Percentiles rank a stretch among this genome's conserved stretches.
Evolutionary conservation across 2,888 invertebrate genomes (phyloP).

Genomic region (Cantharis flavilabris): DNA sequence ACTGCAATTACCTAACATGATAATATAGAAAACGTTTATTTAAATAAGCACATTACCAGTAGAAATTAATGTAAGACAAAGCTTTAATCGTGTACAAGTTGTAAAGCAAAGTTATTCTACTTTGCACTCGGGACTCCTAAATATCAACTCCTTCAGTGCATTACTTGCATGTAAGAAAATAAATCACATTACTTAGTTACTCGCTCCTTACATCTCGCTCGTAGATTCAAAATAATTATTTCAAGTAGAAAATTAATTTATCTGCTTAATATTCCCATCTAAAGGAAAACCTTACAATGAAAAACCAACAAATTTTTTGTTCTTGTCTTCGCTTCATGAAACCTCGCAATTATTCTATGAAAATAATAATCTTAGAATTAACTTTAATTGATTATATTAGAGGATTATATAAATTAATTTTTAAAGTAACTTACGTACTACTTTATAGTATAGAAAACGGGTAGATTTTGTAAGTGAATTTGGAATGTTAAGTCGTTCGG

Average conservation of each 20-base stretch:
- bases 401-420: conserved; percentile 7
- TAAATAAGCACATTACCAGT: not conserved
- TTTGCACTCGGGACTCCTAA: not conserved
- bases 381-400: not conserved
- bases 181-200: conserved; percentile 11
- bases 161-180: conserved; percentile 4
- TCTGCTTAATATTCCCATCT: not conserved
- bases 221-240: not conserved
- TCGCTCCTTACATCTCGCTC: not conserved
- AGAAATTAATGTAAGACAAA: not conserved
- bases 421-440: not conserved
- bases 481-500: conserved; percentile 4
- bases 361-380: not conserved
- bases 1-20: not conserved
- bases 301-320: not conserved
- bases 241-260: conserved; percentile 5
- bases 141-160: conserved; percentile 7
- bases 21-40: not conserved
- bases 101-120: not conserved
- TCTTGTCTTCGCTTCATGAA: not conserved
- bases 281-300: not conserved
- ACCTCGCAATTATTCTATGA: not conserved
- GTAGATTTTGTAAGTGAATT: not conserved
- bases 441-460: not conserved
- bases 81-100: not conserved